phyloP scores from a whole-genome alignment of 2,888 invertebrate species.

The Drosophila birchii region DNA sequence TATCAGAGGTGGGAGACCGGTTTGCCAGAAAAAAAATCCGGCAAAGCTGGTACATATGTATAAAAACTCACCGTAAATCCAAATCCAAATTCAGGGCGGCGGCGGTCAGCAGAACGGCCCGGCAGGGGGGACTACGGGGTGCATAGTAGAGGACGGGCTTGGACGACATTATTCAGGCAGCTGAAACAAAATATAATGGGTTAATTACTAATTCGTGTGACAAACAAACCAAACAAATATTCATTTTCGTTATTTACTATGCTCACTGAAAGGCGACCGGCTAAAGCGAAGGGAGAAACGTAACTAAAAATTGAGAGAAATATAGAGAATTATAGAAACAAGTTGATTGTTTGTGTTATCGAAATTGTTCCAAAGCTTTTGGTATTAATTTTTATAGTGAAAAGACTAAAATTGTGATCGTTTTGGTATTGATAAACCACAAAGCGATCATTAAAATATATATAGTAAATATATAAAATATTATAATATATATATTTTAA shows the following conservation, averaged over 20 bases:
- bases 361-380: constrained; percentile 14
- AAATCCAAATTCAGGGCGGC: constrained; percentile 88
- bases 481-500: too few relatives aligned
- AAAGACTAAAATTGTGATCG: not conserved
- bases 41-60: constrained; percentile 18
- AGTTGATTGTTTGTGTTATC: constrained; percentile 8
- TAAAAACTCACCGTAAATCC: constrained; percentile 84
- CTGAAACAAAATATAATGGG: constrained; percentile 15
- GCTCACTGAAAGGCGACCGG: constrained; percentile 16
- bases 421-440: not conserved
- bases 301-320: constrained; percentile 17
- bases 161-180: constrained; percentile 58
- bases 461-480: not conserved
- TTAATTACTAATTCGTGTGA: constrained; percentile 33
- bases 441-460: not conserved
- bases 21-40: constrained; percentile 24
- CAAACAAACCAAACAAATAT: not conserved
- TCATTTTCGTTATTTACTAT: not conserved
- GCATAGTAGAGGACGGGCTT: constrained; percentile 87
- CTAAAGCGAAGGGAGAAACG: constrained; percentile 6
- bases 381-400: not conserved
- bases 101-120: constrained; percentile 88
- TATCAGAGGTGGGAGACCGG: constrained; percentile 31
- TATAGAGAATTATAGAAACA: not conserved
- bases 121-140: constrained; percentile 88